phyloP scores from a whole-genome alignment of 2,113 vertebrate genomes.

The Anser brachyrhynchus region DNA sequence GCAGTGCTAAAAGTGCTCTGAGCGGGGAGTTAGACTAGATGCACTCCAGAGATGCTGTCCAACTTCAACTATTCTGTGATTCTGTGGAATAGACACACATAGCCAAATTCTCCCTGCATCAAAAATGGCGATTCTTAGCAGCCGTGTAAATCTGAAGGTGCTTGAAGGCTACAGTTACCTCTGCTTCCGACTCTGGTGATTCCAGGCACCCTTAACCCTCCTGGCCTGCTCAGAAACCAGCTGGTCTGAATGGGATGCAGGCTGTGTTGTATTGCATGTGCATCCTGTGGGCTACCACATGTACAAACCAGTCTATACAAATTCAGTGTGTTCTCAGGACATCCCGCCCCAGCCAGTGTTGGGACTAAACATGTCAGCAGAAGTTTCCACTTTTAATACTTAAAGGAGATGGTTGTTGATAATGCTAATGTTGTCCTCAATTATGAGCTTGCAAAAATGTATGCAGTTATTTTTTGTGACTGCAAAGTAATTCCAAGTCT shows the following conservation, averaged over 20 bases:
- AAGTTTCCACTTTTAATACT: neutral
- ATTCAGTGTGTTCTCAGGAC: neutral
- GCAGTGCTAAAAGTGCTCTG: neutral
- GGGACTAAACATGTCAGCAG: neutral
- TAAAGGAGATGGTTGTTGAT: neutral
- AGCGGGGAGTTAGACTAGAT: neutral
- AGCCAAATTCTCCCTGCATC: neutral
- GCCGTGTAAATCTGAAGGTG: neutral
- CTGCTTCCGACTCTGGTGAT: neutral
- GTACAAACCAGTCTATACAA: rapidly evolving
- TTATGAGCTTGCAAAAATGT: neutral
- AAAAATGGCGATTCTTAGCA: neutral
- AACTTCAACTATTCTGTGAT: neutral
- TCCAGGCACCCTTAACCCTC: neutral
- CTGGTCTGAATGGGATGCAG: neutral
- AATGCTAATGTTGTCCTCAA: neutral
- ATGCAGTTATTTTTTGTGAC: neutral
- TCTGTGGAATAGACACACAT: rapidly evolving
- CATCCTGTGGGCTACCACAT: rapidly evolving
- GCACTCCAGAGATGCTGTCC: neutral
- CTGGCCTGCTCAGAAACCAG: neutral
- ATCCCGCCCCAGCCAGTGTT: neutral
- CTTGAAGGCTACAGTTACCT: neutral
- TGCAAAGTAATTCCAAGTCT: neutral
- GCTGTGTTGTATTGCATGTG: rapidly evolving